phyloP scores from a whole-genome alignment of 2,888 invertebrate genomes.

The Ceriagrion tenellum region DNA sequence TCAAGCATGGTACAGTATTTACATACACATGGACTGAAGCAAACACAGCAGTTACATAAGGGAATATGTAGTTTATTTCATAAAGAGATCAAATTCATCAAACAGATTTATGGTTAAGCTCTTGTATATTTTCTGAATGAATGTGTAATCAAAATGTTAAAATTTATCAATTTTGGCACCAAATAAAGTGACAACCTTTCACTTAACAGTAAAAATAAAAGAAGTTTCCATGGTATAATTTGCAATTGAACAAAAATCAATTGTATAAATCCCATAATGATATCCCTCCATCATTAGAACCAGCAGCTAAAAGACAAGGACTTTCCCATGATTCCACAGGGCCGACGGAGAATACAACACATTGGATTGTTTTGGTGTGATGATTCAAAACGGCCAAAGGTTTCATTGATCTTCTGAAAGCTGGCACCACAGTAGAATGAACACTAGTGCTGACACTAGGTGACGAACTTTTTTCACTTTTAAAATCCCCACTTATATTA shows the following conservation, averaged over 20 bases:
- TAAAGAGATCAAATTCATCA: too few relatives aligned
- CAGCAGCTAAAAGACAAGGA: conserved; percentile 87
- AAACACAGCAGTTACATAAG: too few relatives aligned
- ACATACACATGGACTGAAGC: too few relatives aligned
- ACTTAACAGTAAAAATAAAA: background rate
- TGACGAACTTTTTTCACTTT: background rate
- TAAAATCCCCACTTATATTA: background rate
- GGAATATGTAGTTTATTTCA: too few relatives aligned
- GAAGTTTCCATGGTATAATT: background rate
- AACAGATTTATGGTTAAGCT: too few relatives aligned
- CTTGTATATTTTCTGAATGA: background rate
- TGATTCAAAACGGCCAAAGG: conserved; percentile 87
- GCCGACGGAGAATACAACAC: conserved; percentile 85
- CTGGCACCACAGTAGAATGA: background rate
- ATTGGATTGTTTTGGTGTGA: conserved; percentile 86
- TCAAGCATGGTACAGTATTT: too few relatives aligned
- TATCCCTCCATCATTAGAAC: conserved; percentile 87
- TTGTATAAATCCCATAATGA: conserved; percentile 91
- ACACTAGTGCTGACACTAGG: background rate
- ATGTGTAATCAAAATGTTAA: background rate
- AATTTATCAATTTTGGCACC: background rate
- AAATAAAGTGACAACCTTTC: background rate
- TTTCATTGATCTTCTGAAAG: conserved; percentile 82
- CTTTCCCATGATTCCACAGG: conserved; percentile 85
- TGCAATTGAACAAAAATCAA: conserved; percentile 74